These are phyloP conservation scores for Columba livia DNA, from an alignment of 2,113 vertebrate genomes.

Conservation along the genomic window DNA sequence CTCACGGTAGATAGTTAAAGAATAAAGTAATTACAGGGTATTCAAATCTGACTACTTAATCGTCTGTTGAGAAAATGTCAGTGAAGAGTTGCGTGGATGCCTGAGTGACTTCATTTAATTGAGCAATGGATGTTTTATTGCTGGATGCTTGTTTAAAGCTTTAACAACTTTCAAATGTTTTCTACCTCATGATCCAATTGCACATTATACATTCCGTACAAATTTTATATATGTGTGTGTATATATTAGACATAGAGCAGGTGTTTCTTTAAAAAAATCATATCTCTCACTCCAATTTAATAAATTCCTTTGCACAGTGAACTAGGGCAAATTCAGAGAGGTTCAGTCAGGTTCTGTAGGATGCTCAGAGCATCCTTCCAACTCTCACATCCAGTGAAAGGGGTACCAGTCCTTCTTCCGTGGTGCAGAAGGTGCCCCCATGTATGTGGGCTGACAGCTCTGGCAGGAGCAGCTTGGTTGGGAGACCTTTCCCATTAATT, in stretches of 20 bases:
- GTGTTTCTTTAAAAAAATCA: not conserved
- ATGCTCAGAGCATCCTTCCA: not conserved
- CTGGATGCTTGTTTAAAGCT: slow-evolving; percentile 1
- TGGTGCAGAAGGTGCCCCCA: not conserved
- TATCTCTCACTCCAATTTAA: not conserved
- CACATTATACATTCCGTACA: not conserved
- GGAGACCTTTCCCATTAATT: not conserved
- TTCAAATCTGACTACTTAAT: slow-evolving; percentile 55
- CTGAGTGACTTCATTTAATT: slow-evolving; percentile 56
- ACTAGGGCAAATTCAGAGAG: not conserved
- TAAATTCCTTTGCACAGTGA: not conserved
- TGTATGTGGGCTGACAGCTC: not conserved
- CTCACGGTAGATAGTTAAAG: slow-evolving; percentile 53
- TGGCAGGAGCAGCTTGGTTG: not conserved
- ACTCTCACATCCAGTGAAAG: fast-evolving
- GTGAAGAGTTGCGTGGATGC: slow-evolving; percentile 21
- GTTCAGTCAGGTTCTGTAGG: not conserved
- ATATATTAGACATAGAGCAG: not conserved
- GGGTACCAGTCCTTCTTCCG: not conserved
- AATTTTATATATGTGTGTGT: fast-evolving
- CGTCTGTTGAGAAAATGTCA: slow-evolving; percentile 58
- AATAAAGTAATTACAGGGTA: slow-evolving; percentile 62
- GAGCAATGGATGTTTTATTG: slow-evolving; percentile 34
- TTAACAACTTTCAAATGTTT: not conserved
- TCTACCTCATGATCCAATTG: not conserved